Evolutionary conservation across 2,888 invertebrate species (phyloP), one percentile per base, ranked within the genome.

Genomic region (Catocala nupta): DNA sequence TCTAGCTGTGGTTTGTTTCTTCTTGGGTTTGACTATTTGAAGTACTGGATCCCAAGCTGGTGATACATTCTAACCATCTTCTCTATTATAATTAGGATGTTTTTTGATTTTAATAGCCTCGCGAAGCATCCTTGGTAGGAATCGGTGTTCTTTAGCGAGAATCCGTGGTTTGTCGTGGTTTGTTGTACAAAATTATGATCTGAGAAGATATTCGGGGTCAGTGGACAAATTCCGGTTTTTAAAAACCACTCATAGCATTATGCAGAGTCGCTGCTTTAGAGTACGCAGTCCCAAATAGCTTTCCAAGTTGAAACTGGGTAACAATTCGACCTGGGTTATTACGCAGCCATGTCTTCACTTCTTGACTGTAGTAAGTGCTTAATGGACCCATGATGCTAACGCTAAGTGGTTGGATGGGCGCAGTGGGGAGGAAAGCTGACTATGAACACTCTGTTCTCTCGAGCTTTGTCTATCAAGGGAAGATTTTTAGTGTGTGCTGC

Each of bases 241-340:
- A 7, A 36, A 36, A 36, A 36, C 36, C 36, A 36, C 36, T 36
- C 36, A 36, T 36, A 5, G 36, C 36, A 36, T 36, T 36, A 5
- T 36, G 36, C 7, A 36, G 36, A 36, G 36, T 36, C 7, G 36
- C 36, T 36, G 36, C 36, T 36, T 36, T 36, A 36, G 36, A 36
- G 36, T 43, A 43, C 4, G 44, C 44, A n/a, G 5, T 44, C 5
- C 44, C 44, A 44, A n/a, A 44, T n/a, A n/a, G 5, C n/a, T 11
- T n/a, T 44, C 44, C 44, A 44, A 44, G 12, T n/a, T 44, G 5
- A n/a, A 12, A 44, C 5, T 44, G 44, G 5, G 44, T 44, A n/a
- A 44, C 44, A 44, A 44, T n/a, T 44, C 44, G 44, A n/a, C 44
- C 44, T n/a, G 44, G 44, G 12, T 44, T n/a, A 44, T 44, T 44